A percentile compares a stretch with the other conserved stretches of the same genome.
Conservation (phyloP, 1,140 invertebrate genomes). For the Triops cancriformis region DNA sequence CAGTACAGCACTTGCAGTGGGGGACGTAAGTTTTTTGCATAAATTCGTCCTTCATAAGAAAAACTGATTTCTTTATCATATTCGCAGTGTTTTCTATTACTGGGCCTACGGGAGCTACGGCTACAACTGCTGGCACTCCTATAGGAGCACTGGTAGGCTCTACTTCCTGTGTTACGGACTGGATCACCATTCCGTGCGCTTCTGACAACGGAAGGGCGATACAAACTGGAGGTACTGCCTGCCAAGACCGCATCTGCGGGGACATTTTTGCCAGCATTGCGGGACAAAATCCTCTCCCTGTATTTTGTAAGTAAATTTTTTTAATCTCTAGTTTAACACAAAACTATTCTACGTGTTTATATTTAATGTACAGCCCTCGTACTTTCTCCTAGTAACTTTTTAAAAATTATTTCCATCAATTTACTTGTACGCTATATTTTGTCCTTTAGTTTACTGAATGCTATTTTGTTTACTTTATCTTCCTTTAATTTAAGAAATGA, state of each 20-base stretch:
- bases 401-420: too few relatives aligned
- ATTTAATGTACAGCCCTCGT: too few relatives aligned
- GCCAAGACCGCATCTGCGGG: slow-evolving; percentile 62
- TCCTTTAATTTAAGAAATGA: not conserved
- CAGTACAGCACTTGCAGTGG: slow-evolving; percentile 68
- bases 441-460: too few relatives aligned
- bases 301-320: slow-evolving; percentile 61
- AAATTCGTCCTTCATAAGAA: slow-evolving; percentile 33
- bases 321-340: too few relatives aligned
- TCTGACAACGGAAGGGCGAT: slow-evolving; percentile 51
- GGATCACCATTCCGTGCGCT: slow-evolving; percentile 66
- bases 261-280: slow-evolving; percentile 57
- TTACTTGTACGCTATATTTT: too few relatives aligned
- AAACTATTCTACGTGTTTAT: too few relatives aligned
- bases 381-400: too few relatives aligned
- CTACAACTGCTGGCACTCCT: slow-evolving; percentile 38
- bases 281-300: slow-evolving; percentile 46
- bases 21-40: slow-evolving; percentile 35
- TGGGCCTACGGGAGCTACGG: slow-evolving; percentile 49
- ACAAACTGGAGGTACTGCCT: slow-evolving; percentile 41
- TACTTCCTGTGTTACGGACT: slow-evolving; percentile 55
- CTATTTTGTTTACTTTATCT: too few relatives aligned
- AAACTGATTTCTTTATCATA: slow-evolving; percentile 12
- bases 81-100: slow-evolving; percentile 40
- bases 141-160: slow-evolving; percentile 53